Evolutionary conservation across 2,797 vertebrate species (phyloP).

Genomic region (Synanceia verrucosa): DNA sequence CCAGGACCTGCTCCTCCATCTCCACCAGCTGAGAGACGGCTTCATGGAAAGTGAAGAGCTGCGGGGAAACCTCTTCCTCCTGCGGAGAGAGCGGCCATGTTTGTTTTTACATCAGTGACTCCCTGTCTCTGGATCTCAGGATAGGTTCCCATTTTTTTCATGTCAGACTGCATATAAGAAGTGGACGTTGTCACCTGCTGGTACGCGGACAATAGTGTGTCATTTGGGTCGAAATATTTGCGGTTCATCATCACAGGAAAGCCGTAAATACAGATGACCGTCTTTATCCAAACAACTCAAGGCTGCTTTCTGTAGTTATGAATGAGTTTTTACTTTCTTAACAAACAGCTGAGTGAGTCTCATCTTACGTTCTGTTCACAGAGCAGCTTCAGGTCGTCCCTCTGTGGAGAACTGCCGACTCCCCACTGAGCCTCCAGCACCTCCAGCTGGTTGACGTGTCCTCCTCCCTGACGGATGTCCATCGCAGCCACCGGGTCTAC

Average conservation of each 20-base stretch:
- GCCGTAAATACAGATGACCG: too few species aligned
- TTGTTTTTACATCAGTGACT: background rate
- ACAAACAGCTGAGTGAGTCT: too few species aligned
- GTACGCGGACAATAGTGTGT: too few species aligned
- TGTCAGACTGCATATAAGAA: too few species aligned
- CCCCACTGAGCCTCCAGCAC: conserved; percentile 96
- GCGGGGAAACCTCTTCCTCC: conserved; percentile 98
- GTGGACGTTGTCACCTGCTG: too few species aligned
- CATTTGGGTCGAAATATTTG: too few species aligned
- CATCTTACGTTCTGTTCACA: conserved; percentile 98
- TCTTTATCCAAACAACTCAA: too few species aligned
- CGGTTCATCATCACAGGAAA: too few species aligned
- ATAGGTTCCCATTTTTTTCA: too few species aligned
- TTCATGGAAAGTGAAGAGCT: conserved; percentile 97
- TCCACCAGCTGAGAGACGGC: conserved; percentile 97
- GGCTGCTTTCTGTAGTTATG: too few species aligned
- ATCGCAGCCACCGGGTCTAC: conserved; percentile 81
- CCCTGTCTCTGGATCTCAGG: too few species aligned
- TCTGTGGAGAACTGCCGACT: conserved; percentile 94
- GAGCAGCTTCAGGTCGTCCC: conserved; percentile 96
- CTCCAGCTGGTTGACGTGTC: conserved; percentile 90
- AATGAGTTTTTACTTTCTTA: too few species aligned
- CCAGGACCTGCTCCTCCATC: conserved; percentile 98
- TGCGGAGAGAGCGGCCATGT: conserved; percentile 58
- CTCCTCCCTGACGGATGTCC: conserved; percentile 85